phyloP scores from a whole-genome alignment of 2,113 vertebrate species.

The Podarcis muralis region DNA sequence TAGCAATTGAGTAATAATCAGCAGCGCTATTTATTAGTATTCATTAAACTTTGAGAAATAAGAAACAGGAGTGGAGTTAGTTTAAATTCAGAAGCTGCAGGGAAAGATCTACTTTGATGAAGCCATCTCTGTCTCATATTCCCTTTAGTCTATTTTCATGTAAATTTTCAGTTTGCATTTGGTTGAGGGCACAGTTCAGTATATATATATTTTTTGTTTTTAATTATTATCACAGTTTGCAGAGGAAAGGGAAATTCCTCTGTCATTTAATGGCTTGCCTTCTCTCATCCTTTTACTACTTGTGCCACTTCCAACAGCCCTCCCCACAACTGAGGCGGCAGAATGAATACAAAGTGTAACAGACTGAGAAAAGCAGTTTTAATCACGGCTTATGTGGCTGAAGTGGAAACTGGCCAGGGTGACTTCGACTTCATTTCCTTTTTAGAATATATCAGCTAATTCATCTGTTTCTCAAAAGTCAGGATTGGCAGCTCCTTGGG shows the following conservation, averaged over 20 bases:
- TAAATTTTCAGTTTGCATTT: conserved; percentile 37
- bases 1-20: conserved; percentile 21
- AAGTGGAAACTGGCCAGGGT: neutral
- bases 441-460: neutral
- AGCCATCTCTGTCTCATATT: neutral
- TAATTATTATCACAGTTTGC: conserved; percentile 29
- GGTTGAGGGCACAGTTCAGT: neutral
- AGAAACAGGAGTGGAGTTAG: neutral
- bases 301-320: neutral
- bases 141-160: neutral
- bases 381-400: neutral
- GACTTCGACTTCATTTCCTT: neutral
- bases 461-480: conserved; percentile 11
- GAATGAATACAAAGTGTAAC: neutral
- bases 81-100: conserved; percentile 14
- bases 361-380: conserved; percentile 14
- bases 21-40: neutral
- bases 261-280: conserved; percentile 1
- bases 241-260: conserved; percentile 13
- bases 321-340: neutral
- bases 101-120: neutral
- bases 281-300: neutral
- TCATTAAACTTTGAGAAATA: conserved; percentile 17
- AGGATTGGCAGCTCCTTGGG: neutral
- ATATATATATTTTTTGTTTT: conserved; percentile 19